These are phyloP conservation scores for Olivierus martensii DNA, from an alignment of 1,140 invertebrate genomes.

Conservation along the genomic window DNA sequence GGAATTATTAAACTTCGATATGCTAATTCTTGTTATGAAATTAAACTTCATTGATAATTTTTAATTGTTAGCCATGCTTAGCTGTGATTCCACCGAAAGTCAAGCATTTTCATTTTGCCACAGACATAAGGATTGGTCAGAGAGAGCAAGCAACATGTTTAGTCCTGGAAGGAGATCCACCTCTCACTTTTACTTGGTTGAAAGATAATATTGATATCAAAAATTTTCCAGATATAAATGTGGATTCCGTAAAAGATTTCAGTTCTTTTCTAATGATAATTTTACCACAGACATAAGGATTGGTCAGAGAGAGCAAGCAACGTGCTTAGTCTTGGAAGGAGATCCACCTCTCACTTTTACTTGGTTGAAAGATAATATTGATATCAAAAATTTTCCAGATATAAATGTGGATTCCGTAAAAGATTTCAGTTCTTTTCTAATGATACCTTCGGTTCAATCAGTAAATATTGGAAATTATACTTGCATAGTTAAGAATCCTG, in stretches of 20 bases:
- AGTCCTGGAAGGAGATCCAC: too few relatives aligned
- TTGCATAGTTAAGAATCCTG: conserved; percentile 21
- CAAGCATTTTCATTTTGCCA: conserved; percentile 17
- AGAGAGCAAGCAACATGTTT: too few relatives aligned
- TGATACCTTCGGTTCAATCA: neutral
- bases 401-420: too few relatives aligned
- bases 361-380: conserved; percentile 20
- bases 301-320: conserved; percentile 45
- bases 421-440: neutral
- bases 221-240: too few relatives aligned
- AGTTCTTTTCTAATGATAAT: too few relatives aligned
- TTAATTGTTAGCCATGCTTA: neutral
- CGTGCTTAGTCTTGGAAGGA: conserved; percentile 23
- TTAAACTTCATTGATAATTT: neutral
- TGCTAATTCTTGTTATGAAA: too few relatives aligned
- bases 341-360: conserved; percentile 19
- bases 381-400: neutral
- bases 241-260: too few relatives aligned
- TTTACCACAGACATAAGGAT: conserved; percentile 41
- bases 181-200: too few relatives aligned
- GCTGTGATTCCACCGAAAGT: conserved; percentile 11
- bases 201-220: too few relatives aligned
- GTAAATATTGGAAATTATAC: conserved; percentile 23
- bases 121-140: too few relatives aligned
- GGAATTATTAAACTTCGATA: too few relatives aligned